phyloP scores from a whole-genome alignment of 2,888 invertebrate species.

The Aethes cnicana region DNA sequence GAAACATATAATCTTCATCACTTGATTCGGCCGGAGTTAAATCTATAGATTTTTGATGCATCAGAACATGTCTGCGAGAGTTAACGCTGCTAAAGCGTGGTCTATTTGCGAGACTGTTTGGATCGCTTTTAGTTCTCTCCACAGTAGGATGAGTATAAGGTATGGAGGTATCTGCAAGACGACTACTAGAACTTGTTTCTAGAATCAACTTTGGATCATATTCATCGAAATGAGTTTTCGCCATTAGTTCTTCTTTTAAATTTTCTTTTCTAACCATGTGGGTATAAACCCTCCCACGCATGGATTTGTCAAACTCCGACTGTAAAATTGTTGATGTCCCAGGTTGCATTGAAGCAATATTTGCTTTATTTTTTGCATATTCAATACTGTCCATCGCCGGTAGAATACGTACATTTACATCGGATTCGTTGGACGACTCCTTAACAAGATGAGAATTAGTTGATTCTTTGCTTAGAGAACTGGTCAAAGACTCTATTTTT shows the following conservation, averaged over 20 bases:
- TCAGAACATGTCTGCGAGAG: slow-evolving; percentile 88
- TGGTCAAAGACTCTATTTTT: slow-evolving; percentile 87
- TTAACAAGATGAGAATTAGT: slow-evolving; percentile 65
- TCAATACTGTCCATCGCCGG: slow-evolving; percentile 81
- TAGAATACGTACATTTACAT: slow-evolving; percentile 72
- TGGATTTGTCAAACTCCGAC: slow-evolving; percentile 84
- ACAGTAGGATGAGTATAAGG: slow-evolving; percentile 87
- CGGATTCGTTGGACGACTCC: slow-evolving; percentile 79
- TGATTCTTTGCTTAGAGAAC: slow-evolving; percentile 72
- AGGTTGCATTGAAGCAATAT: slow-evolving; percentile 61
- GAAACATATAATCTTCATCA: slow-evolving; percentile 90
- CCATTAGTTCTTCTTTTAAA: slow-evolving; percentile 84
- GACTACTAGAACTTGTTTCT: slow-evolving; percentile 79
- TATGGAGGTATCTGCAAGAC: slow-evolving; percentile 75
- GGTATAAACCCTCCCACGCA: slow-evolving; percentile 66
- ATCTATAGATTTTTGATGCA: slow-evolving; percentile 93
- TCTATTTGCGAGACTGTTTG: slow-evolving; percentile 88
- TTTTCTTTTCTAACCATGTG: slow-evolving; percentile 78
- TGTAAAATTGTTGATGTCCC: slow-evolving; percentile 80
- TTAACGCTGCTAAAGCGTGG: slow-evolving; percentile 88
- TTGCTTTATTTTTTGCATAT: slow-evolving; percentile 81
- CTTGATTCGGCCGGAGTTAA: slow-evolving; percentile 92
- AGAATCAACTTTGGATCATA: slow-evolving; percentile 87
- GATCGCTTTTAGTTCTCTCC: slow-evolving; percentile 93
- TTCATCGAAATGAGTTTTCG: slow-evolving; percentile 85